Base-by-base conservation (phyloP, 2,113 vertebrate species). In the Sinocyclocheilus anshuiensis region DNA sequence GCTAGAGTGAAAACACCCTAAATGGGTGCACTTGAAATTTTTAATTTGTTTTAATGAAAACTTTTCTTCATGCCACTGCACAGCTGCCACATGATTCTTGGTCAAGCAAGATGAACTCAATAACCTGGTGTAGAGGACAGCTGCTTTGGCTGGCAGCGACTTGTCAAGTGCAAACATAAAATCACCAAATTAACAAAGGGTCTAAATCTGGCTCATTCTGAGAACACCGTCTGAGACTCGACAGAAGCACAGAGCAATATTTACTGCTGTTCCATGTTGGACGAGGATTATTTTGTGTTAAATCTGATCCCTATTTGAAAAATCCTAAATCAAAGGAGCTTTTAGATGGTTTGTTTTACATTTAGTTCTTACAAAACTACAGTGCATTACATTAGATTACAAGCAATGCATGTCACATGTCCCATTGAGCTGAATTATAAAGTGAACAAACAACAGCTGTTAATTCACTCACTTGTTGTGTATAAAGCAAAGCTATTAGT, bases 181-280 rank as follows among this genome's bases (percentile, higher is more conserved):
- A 93, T 90, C 91, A 88, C 86, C 90, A 92, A 94, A 93, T 93
- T 92, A 93, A 92, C 92, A 90, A 89, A 93, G 84, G 55, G 91
- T 91, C 91, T 93, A 87, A 87, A 90, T 91, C 89, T 90, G 92
- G 89, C 90, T 74, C 77, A 87, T 90, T 87, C 90, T 92, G 90
- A 92, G 86, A 87, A 89, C 80, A 26, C 24, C 87, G 90, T 88
- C 87, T 86, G 89, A 89, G 88, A 86, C 42, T 59, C 57, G 20
- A 71, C 45, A 82, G 63, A 53, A 53, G 80, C 88, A 84, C 86
- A 91, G 86, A 26, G 91, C 91, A 93, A 91, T 93, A 92, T 93
- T 93, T 93, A 92, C 91, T 6, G 89, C 92, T 91, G 89, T 12
- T 39, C 6, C 29, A 81, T 45, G 12, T 65, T 45, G n/a, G 42